Base-by-base conservation (phyloP, 2,888 invertebrate genomes). In the Cremastinae sp. region DNA sequence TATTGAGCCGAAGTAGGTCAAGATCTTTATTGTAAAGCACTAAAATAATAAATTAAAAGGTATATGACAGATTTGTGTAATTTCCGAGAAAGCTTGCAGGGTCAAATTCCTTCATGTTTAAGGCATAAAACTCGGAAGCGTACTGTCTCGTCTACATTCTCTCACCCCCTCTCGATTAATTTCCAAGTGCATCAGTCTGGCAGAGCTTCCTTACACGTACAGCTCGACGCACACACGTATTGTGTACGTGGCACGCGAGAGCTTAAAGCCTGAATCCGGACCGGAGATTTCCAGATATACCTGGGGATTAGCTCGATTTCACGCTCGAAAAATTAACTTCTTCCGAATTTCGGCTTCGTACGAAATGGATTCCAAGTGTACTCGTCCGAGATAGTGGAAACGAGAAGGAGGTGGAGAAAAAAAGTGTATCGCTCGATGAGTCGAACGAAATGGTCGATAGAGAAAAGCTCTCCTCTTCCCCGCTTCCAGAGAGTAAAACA, bases 281-380 rank as follows among this genome's bases (percentile, higher is more conserved):
- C 70, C 68, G 68, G 74, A 37, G 68, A 78, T 79, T 80, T 72
- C 79, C 78, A 82, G 81, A 81, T 80, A 82, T 83, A 65, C 81
- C 75, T 75, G 18, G 71, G 80, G 81, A 83, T 85, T 82, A 83
- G 79, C 81, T 80, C 80, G 82, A 84, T 84, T 84, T 83, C 82
- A 82, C 81, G 80, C 81, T 81, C 70, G 82, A 79, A 81, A 79
- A 83, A 79, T 81, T 78, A 80, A 80, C 79, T 82, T 80, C 74
- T 78, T 68, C 74, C 61, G 79, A 79, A 75, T 77, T 78, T 74
- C 58, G 41, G 76, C 28, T 41, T 65, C 47, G 64, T 74, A 64
- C 61, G 49, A 51, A 51, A 53, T 20, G 51, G 58, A 45, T 56
- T 65, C 18, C 58, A 68, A 72, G 68, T 58, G 56, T 58, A 39